Conservation (phyloP, 2,888 invertebrate genomes). For the Adela reaumurella region DNA sequence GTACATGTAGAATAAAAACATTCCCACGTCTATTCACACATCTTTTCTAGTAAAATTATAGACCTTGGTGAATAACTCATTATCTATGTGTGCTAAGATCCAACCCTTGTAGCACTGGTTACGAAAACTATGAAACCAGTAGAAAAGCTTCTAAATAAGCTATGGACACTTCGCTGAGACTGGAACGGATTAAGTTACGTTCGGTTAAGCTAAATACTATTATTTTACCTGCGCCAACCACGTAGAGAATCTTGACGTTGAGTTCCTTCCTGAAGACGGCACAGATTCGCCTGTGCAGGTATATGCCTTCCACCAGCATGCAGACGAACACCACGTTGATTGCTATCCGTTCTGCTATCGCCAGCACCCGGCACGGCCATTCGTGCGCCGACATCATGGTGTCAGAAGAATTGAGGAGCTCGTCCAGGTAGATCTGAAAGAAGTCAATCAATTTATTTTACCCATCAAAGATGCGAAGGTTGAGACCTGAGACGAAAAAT, state of each 20-base stretch:
- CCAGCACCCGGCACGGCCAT: slow-evolving; percentile 49
- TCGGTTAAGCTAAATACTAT: too few relatives aligned
- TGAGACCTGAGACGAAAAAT: too few relatives aligned
- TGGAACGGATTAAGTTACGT: too few relatives aligned
- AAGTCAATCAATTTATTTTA: not conserved
- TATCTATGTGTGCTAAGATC: too few relatives aligned
- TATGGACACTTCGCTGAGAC: too few relatives aligned
- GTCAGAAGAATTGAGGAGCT: slow-evolving; percentile 38
- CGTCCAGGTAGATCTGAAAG: slow-evolving; percentile 51
- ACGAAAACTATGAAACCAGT: too few relatives aligned
- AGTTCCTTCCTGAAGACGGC: slow-evolving; percentile 59
- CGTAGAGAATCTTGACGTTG: slow-evolving; percentile 42
- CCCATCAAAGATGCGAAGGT: not conserved
- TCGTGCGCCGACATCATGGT: slow-evolving; percentile 50
- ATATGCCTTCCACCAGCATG: slow-evolving; percentile 65
- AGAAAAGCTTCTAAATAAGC: too few relatives aligned
- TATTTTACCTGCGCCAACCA: slow-evolving; percentile 35
- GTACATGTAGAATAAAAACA: too few relatives aligned
- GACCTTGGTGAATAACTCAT: too few relatives aligned
- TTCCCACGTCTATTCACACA: too few relatives aligned
- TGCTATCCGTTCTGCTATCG: slow-evolving; percentile 50
- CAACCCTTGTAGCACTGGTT: too few relatives aligned
- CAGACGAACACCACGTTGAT: slow-evolving; percentile 63
- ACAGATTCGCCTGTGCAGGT: slow-evolving; percentile 64
- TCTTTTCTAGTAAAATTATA: too few relatives aligned